Evolutionary conservation across 2,797 vertebrate species (phyloP).

Genomic region (Etheostoma perlongum): DNA sequence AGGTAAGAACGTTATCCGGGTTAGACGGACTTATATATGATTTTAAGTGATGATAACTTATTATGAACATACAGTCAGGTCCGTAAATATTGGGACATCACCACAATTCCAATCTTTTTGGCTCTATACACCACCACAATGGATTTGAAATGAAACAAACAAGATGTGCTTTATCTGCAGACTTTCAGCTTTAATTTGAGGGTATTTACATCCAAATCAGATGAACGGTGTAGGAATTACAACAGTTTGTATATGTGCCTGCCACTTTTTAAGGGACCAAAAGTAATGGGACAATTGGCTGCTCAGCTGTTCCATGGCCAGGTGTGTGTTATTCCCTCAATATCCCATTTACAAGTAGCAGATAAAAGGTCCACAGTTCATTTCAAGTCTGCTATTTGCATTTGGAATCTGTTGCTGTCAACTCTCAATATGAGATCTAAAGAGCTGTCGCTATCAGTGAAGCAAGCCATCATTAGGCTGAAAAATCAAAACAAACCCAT

Average conservation of each 20-base stretch:
- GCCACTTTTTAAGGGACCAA: not conserved
- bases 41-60: too few relatives aligned
- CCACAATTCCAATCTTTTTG: too few relatives aligned
- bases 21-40: too few relatives aligned
- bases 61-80: too few relatives aligned
- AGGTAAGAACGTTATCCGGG: too few relatives aligned
- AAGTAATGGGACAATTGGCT: slow-evolving; percentile 16
- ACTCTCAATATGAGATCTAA: slow-evolving; percentile 49
- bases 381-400: slow-evolving; percentile 34
- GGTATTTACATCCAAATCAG: slow-evolving; percentile 59
- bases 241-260: too few relatives aligned
- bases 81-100: too few relatives aligned
- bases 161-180: slow-evolving; percentile 44
- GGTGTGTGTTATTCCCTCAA: slow-evolving; percentile 11
- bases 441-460: slow-evolving; percentile 50
- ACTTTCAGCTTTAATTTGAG: slow-evolving; percentile 67
- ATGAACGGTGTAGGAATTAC: slow-evolving; percentile 39
- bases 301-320: slow-evolving; percentile 17
- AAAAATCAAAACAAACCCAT: slow-evolving; percentile 52
- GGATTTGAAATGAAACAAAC: not conserved
- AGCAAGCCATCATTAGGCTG: slow-evolving; percentile 53
- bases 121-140: too few relatives aligned
- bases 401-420: slow-evolving; percentile 49
- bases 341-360: slow-evolving; percentile 1
- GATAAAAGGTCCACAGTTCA: not conserved